A percentile compares a stretch with the other conserved stretches of the same genome.
Evolutionary conservation across 1,140 invertebrate species (phyloP).

Genomic region (Camponotus pennsylvanicus): DNA sequence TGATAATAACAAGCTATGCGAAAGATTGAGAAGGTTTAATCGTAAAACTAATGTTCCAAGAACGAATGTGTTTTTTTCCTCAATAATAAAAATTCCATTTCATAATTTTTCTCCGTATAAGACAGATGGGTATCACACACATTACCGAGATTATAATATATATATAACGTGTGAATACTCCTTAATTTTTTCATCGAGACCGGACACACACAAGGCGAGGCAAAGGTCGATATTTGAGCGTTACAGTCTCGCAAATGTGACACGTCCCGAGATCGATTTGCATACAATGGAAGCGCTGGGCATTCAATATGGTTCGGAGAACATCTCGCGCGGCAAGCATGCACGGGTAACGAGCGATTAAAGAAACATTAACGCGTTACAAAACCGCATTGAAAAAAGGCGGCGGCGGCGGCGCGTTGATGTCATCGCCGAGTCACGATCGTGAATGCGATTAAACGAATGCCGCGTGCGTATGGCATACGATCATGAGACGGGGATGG

Average conservation of each 20-base stretch:
- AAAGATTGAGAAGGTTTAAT: background rate
- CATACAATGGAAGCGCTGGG: slow-evolving; percentile 44
- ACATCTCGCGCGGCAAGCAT: slow-evolving; percentile 52
- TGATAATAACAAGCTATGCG: background rate
- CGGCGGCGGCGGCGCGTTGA: slow-evolving; percentile 38
- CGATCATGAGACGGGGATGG: background rate
- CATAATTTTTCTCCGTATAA: background rate
- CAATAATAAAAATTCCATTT: slow-evolving; percentile 15
- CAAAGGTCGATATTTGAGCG: slow-evolving; percentile 56
- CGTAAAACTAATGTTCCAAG: background rate
- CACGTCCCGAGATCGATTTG: slow-evolving; percentile 47
- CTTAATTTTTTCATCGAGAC: background rate
- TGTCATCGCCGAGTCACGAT: slow-evolving; percentile 61
- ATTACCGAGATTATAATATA: background rate
- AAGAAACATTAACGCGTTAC: slow-evolving; percentile 62
- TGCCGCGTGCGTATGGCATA: slow-evolving; percentile 30
- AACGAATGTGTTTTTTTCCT: background rate
- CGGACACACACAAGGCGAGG: slow-evolving; percentile 3
- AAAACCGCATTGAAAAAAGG: slow-evolving; percentile 43
- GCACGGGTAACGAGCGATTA: slow-evolving; percentile 54
- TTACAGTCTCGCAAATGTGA: slow-evolving; percentile 38
- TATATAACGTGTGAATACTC: background rate
- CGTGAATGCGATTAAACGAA: slow-evolving; percentile 58
- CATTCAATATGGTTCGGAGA: slow-evolving; percentile 54
- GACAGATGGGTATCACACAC: background rate